phyloP scores from a whole-genome alignment of 2,888 invertebrate genomes.

The Idaea dimidiata region DNA sequence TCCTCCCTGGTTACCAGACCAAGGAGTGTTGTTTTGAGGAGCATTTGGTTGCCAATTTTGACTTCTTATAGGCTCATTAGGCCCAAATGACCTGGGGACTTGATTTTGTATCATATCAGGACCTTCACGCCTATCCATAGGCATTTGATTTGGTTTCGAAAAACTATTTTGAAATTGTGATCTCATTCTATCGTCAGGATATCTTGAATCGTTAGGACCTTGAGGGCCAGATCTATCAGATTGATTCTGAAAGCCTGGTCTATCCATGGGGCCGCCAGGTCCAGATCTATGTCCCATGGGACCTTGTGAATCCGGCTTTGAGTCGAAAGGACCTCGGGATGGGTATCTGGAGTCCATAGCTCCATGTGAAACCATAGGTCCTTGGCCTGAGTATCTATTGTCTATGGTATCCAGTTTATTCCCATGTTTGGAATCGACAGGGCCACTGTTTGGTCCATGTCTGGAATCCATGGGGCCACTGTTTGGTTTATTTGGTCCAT shows the following conservation, averaged over 20 bases:
- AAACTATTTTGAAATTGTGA: not conserved
- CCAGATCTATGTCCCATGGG: not conserved
- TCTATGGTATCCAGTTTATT: not conserved
- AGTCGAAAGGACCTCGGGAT: not conserved
- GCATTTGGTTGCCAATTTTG: slow-evolving; percentile 32
- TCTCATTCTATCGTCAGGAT: not conserved
- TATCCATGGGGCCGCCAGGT: not conserved
- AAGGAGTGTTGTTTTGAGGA: slow-evolving; percentile 20
- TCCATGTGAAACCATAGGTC: not conserved
- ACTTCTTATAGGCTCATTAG: not conserved
- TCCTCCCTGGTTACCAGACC: slow-evolving; percentile 15
- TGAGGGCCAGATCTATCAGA: not conserved
- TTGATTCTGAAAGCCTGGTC: not conserved
- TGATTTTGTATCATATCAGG: not conserved
- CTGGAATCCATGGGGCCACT: no score
- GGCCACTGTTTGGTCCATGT: not conserved
- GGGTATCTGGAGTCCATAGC: not conserved
- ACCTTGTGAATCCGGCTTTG: not conserved
- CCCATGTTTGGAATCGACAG: not conserved
- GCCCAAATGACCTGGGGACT: slow-evolving; percentile 12
- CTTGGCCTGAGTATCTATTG: not conserved
- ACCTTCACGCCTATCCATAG: not conserved
- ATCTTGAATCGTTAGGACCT: not conserved
- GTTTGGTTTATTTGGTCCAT: no score
- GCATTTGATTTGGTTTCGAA: no score